Evolutionary conservation across 2,113 vertebrate species (phyloP).

Genomic region (Siphamia tubifer): DNA sequence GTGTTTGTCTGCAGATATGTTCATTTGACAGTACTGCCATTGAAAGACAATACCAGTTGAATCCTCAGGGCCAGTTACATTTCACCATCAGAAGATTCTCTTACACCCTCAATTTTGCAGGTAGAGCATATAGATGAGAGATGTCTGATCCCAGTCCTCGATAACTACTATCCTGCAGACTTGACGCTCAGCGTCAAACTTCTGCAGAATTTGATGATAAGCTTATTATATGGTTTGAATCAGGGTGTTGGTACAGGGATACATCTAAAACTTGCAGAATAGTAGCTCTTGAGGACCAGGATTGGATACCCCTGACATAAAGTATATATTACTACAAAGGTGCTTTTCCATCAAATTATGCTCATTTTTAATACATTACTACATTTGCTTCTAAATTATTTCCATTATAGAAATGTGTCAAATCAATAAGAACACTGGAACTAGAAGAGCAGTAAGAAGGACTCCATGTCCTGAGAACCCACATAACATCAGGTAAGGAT

Average conservation of each 20-base stretch:
- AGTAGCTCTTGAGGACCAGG: too few species aligned
- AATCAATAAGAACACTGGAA: slow-evolving; percentile 34
- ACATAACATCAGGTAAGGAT: slow-evolving; percentile 37
- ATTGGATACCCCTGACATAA: too few species aligned
- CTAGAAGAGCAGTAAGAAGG: slow-evolving; percentile 48
- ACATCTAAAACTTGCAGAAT: too few species aligned
- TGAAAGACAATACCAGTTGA: slow-evolving; percentile 60
- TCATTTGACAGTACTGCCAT: slow-evolving; percentile 57
- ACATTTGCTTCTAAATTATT: background rate
- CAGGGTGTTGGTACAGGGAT: too few species aligned
- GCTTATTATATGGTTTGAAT: too few species aligned
- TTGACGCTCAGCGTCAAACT: too few species aligned
- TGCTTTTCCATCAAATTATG: background rate
- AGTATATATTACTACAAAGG: background rate
- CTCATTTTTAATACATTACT: background rate
- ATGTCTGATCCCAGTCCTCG: too few species aligned
- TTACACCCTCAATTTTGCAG: slow-evolving; percentile 60
- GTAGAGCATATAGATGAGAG: slow-evolving; percentile 33
- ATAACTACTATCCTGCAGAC: too few species aligned
- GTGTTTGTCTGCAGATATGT: slow-evolving; percentile 41
- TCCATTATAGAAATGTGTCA: slow-evolving; percentile 64
- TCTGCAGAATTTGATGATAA: too few species aligned
- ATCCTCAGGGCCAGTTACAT: slow-evolving; percentile 36
- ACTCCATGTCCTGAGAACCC: background rate
- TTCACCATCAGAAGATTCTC: slow-evolving; percentile 22